Evolutionary conservation across 1,140 invertebrate species (phyloP), one percentile per base, ranked within the genome.

Genomic region (Aphidius gifuensis): DNA sequence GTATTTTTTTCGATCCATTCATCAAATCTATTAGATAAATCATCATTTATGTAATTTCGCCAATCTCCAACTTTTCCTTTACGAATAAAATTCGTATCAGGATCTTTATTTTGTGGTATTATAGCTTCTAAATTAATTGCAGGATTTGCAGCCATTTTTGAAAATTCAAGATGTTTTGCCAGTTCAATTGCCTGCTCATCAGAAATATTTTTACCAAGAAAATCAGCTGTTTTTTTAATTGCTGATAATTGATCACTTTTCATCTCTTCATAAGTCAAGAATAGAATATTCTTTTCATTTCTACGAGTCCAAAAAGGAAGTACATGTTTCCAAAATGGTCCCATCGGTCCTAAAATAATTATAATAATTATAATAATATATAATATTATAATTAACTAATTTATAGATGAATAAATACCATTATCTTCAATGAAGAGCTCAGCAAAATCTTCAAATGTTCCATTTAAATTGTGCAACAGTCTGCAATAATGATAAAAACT

Each of bases 401-500:
- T 44, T 44, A 44, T 8, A 2, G 5, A 44, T 2, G 16, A 0
- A 42, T 54, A 16, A 32, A 64, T 78, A 84, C 83, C 76, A 77
- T 83, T 85, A 40, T 88, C 90, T 48, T 84, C 79, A 23, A 94
- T 69, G 72, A 94, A 92, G 3, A 92, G 73, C 50, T 93, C 86
- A 46, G 88, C 89, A 74, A 94, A 95, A 8, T 92, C 87, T n/a
- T 92, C 86, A 68, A 96, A 92, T 2, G 84, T 83, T 0, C 88
- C 88, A 60, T 86, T 86, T 0, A 91, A 76, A 7, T 85, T 83
- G 65, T 92, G 88, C 11, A 93, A 82, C n/a, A 88, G 68, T 67
- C 80, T 85, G 67, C 86, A 88, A 71, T 96, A 95, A 75, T 97
- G 89, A 74, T 91, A 97, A 73, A 91, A 96, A 0, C 94, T 97